phyloP scores from a whole-genome alignment of 2,113 vertebrate species.

The Amphilophus citrinellus region DNA sequence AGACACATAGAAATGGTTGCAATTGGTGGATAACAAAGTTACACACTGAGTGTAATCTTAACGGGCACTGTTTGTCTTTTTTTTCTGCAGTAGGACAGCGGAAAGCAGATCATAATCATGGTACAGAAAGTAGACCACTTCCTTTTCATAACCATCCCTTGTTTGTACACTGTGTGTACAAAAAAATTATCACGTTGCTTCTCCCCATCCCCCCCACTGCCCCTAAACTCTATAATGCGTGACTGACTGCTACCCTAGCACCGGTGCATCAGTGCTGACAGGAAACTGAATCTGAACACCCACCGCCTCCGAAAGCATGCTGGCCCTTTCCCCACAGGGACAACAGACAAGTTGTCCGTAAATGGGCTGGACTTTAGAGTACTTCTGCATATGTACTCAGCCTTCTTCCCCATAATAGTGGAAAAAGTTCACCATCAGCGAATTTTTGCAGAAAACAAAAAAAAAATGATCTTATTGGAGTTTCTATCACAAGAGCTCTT shows the following conservation, averaged over 20 bases:
- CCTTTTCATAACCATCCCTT: neutral
- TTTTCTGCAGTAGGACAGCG: neutral
- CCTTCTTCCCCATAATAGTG: slow-evolving; percentile 40
- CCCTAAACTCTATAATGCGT: too few species aligned
- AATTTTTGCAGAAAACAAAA: slow-evolving; percentile 17
- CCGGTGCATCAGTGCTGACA: neutral
- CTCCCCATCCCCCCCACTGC: too few species aligned
- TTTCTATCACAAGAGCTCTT: slow-evolving; percentile 15
- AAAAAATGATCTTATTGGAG: neutral
- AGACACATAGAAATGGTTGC: neutral
- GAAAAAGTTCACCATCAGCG: slow-evolving; percentile 39
- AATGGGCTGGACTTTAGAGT: neutral
- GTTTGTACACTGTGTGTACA: neutral
- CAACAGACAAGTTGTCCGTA: neutral
- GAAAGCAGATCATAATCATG: neutral
- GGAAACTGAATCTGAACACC: slow-evolving; percentile 5
- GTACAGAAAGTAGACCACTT: slow-evolving; percentile 49
- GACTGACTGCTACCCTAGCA: neutral
- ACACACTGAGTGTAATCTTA: neutral
- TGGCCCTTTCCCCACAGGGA: neutral
- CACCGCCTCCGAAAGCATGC: neutral
- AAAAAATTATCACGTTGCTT: rapidly evolving
- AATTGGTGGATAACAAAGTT: neutral
- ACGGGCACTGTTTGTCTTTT: neutral
- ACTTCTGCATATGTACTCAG: slow-evolving; percentile 43